Evolutionary conservation across 2,113 vertebrate species (phyloP).

Genomic region (Gopherus evgoodei): DNA sequence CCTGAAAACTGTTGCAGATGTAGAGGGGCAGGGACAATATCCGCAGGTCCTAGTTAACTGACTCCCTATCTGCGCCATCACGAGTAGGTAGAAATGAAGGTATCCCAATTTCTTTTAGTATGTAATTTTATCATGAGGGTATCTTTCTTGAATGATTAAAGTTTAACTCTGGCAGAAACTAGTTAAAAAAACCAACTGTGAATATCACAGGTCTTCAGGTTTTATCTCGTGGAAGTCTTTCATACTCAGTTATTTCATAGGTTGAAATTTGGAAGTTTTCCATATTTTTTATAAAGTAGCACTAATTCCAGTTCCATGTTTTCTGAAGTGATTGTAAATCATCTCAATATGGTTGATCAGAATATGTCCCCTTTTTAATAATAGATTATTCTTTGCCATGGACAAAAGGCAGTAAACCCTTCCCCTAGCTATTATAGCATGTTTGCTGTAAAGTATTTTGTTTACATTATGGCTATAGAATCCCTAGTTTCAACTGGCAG

Average conservation of each 20-base stretch:
- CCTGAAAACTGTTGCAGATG: neutral
- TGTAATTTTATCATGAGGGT: neutral
- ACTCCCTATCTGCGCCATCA: neutral
- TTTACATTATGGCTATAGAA: neutral
- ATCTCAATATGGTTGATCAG: neutral
- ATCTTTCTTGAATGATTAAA: neutral
- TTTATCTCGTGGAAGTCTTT: neutral
- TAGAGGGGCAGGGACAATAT: neutral
- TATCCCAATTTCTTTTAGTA: neutral
- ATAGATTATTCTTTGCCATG: neutral
- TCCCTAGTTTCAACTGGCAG: neutral
- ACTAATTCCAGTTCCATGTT: neutral
- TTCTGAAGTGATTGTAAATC: neutral
- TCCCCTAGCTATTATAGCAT: neutral
- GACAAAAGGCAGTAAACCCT: neutral
- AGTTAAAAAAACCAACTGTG: neutral
- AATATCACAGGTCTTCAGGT: neutral
- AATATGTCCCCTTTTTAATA: neutral
- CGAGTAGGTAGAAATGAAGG: neutral
- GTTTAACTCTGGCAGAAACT: neutral
- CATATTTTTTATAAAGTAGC: neutral
- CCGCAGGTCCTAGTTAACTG: neutral
- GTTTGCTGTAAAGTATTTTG: neutral
- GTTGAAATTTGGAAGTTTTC: rapidly evolving
- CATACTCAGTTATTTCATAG: neutral